These are phyloP conservation scores for Phalanger gymnotis DNA, from an alignment of 2,797 vertebrate genomes.

Conservation along the genomic window DNA sequence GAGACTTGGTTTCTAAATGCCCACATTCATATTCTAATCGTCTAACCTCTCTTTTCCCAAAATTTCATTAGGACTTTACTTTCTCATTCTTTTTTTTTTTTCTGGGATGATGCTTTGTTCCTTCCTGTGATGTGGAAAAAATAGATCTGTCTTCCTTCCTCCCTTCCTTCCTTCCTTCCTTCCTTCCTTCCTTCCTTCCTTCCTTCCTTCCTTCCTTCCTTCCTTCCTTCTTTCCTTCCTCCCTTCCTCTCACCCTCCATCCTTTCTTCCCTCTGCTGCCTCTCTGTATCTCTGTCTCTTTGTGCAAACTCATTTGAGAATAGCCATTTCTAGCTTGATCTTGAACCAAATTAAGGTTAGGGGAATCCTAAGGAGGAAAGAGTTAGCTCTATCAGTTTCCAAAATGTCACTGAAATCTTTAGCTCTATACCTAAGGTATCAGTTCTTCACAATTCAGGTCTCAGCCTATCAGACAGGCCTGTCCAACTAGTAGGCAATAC, in stretches of 20 bases:
- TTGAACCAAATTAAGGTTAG: neutral
- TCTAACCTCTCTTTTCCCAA: neutral
- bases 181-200: fast-evolving
- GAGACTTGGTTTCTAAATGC: neutral
- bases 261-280: no score
- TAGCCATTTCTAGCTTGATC: neutral
- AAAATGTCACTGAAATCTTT: neutral
- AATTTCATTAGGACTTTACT: neutral
- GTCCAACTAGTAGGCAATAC: neutral
- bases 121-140: neutral
- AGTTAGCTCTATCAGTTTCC: neutral
- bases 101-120: neutral
- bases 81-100: neutral
- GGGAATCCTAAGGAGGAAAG: neutral
- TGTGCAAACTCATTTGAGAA: neutral
- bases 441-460: neutral
- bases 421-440: neutral
- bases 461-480: neutral
- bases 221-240: no score
- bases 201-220: fast-evolving
- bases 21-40: neutral
- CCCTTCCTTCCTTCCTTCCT: no score
- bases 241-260: no score
- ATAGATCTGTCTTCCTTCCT: no score
- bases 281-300: neutral